Percentiles rank a stretch among this genome's conserved stretches.
These are phyloP conservation scores for Clarias platycephalus DNA, from an alignment of 2,797 vertebrate genomes.

Conservation along the genomic window DNA sequence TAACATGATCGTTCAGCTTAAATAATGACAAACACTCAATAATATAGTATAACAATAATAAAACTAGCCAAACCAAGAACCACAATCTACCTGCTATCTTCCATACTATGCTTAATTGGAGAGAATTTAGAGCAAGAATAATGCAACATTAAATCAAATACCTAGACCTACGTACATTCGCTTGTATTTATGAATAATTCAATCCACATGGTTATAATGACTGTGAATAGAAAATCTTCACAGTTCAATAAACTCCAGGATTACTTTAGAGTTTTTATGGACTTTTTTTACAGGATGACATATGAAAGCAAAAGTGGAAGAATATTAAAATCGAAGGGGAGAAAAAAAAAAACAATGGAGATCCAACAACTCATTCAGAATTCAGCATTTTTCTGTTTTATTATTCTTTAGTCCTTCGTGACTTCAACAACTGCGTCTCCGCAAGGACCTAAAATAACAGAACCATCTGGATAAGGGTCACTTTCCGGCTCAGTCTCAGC, in stretches of 20 bases:
- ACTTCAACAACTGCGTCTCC: constrained; percentile 54
- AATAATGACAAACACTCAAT: neutral
- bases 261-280: neutral
- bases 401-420: constrained; percentile 45
- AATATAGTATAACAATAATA: neutral
- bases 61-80: neutral
- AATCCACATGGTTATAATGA: neutral
- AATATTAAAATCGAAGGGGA: neutral
- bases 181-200: neutral
- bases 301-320: neutral
- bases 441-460: constrained; percentile 61
- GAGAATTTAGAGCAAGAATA: neutral
- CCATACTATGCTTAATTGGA: neutral
- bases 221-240: neutral
- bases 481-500: constrained; percentile 49
- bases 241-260: neutral
- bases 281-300: too few relatives aligned
- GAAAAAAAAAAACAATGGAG: neutral
- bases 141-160: neutral
- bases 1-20: neutral
- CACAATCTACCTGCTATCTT: too few relatives aligned
- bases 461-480: constrained; percentile 64
- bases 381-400: constrained; percentile 58
- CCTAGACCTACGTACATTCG: neutral
- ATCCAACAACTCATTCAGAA: constrained; percentile 54